Conservation (phyloP, 2,888 invertebrate genomes). For the Conomelus anceps region DNA sequence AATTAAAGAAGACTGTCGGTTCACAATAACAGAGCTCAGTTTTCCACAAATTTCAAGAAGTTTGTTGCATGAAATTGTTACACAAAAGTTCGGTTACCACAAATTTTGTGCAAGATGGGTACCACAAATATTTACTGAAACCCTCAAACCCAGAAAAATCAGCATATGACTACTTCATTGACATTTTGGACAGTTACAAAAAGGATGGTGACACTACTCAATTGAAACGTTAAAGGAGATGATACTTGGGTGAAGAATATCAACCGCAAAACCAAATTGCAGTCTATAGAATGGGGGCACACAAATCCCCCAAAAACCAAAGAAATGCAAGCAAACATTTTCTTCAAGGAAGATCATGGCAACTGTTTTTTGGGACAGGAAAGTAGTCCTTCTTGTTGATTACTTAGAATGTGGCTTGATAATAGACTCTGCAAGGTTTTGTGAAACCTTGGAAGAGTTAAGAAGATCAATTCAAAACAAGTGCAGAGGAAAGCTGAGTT, state of each 20-base stretch:
- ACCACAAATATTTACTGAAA: conserved; percentile 3
- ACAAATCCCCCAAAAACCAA: conserved; percentile 11
- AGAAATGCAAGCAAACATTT: conserved; percentile 16
- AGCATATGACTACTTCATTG: neutral
- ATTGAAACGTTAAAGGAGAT: conserved; percentile 11
- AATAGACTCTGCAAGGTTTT: too few relatives aligned
- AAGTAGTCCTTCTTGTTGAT: conserved; percentile 23
- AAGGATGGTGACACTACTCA: neutral
- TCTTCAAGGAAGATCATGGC: conserved; percentile 24
- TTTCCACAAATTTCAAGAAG: conserved; percentile 15
- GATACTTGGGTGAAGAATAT: conserved; percentile 11
- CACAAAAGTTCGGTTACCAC: conserved; percentile 18
- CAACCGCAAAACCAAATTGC: neutral
- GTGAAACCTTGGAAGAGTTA: too few relatives aligned
- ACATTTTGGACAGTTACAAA: neutral
- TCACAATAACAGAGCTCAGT: too few relatives aligned
- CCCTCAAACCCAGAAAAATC: conserved; percentile 8
- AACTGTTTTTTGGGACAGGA: conserved; percentile 22
- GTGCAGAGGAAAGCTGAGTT: conserved; percentile 23
- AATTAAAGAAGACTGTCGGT: too few relatives aligned
- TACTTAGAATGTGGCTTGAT: conserved; percentile 23
- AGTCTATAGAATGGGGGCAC: conserved; percentile 2
- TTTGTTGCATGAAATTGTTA: neutral
- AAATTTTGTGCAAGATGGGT: conserved; percentile 20
- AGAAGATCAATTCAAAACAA: conserved; percentile 27